phyloP scores from a whole-genome alignment of 2,888 invertebrate species.

The Elegia similella region DNA sequence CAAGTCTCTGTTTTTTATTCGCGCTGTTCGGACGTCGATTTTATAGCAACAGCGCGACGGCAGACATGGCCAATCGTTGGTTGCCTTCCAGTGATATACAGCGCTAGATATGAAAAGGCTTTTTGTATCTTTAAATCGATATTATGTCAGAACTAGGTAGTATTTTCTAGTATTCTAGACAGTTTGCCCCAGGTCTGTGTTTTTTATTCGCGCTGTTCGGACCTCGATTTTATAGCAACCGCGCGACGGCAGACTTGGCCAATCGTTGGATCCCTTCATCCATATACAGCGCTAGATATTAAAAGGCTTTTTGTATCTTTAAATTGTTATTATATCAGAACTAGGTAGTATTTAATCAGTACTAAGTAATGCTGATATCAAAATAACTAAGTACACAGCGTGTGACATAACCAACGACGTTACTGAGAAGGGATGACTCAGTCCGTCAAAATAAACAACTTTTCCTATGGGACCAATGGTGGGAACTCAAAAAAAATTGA shows the following conservation, averaged over 20 bases:
- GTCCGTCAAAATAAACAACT: no score
- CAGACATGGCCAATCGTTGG: neutral
- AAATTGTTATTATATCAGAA: neutral
- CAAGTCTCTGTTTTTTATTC: conserved; percentile 2
- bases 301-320: neutral
- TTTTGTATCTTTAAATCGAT: neutral
- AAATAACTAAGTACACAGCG: no score
- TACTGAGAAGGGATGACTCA: no score
- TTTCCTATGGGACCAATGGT: no score
- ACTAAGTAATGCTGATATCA: no score
- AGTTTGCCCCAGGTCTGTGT: neutral
- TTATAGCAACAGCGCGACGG: neutral
- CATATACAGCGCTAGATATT: neutral
- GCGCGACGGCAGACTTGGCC: neutral
- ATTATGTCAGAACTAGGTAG: no score
- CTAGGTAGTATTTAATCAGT: no score
- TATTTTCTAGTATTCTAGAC: neutral
- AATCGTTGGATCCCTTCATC: neutral
- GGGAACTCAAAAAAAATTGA: no score
- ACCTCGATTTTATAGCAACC: neutral
- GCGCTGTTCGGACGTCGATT: neutral
- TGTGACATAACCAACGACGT: no score
- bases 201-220: conserved; percentile 2
- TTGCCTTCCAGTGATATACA: neutral
- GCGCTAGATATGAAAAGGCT: neutral